These are phyloP conservation scores for Apotomis betuletana DNA, from an alignment of 2,888 invertebrate species.

Conservation along the genomic window DNA sequence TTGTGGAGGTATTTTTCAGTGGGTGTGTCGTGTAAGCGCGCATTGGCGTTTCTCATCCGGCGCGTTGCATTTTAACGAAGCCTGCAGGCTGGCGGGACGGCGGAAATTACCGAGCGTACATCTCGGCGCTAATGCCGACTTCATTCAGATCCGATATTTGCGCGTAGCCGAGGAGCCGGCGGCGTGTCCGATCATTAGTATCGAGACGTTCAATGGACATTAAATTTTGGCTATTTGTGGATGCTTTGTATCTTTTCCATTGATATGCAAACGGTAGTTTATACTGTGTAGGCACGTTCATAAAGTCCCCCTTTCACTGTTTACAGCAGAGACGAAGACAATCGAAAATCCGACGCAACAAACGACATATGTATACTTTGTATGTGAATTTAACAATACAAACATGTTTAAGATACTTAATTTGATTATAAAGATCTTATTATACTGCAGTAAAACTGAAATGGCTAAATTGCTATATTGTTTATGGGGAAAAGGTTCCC, in stretches of 20 bases:
- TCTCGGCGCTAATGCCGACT: conserved; percentile 51
- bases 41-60: conserved; percentile 70
- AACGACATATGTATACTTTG: too few relatives aligned
- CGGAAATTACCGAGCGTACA: conserved; percentile 66
- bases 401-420: too few relatives aligned
- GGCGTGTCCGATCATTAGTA: conserved; percentile 36
- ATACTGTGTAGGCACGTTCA: background rate
- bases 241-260: background rate
- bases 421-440: too few relatives aligned
- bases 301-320: background rate
- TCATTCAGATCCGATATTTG: conserved; percentile 53
- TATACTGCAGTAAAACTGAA: too few relatives aligned
- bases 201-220: conserved; percentile 25
- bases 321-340: too few relatives aligned
- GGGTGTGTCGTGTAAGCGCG: conserved; percentile 62
- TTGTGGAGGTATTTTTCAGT: conserved; percentile 54
- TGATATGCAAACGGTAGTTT: background rate
- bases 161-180: conserved; percentile 15
- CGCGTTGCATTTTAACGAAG: conserved; percentile 73
- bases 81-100: conserved; percentile 54
- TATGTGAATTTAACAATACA: too few relatives aligned
- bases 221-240: conserved; percentile 4
- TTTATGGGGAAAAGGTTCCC: too few relatives aligned
- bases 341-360: too few relatives aligned
- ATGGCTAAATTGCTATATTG: too few relatives aligned